Evolutionary conservation across 2,888 invertebrate genomes (phyloP).

Genomic region (Callyntrura guangdongensis): DNA sequence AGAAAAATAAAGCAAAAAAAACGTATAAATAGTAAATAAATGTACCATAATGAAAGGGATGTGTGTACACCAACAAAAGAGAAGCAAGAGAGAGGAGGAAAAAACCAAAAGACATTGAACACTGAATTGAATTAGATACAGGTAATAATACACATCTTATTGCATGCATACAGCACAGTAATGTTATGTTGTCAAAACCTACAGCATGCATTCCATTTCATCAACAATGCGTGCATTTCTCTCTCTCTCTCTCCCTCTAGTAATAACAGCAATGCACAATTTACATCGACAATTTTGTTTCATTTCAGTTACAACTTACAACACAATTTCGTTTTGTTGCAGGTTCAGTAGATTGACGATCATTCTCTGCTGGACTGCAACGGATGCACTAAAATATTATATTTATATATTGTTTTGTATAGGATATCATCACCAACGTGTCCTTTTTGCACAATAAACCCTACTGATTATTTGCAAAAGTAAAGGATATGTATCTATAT

Average conservation of each 20-base stretch:
- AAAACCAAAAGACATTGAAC: slow-evolving; percentile 50
- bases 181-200: background rate
- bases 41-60: slow-evolving; percentile 55
- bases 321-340: background rate
- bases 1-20: background rate
- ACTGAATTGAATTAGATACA: slow-evolving; percentile 30
- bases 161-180: background rate
- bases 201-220: background rate
- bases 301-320: slow-evolving; percentile 43
- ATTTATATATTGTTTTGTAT: too few species aligned
- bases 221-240: background rate
- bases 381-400: too few species aligned
- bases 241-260: too few species aligned
- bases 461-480: too few species aligned
- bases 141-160: background rate
- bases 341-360: background rate
- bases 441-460: too few species aligned
- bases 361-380: background rate
- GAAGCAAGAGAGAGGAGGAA: background rate
- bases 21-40: slow-evolving; percentile 44
- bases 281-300: slow-evolving; percentile 42
- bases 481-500: too few species aligned
- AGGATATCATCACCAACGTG: too few species aligned
- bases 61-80: slow-evolving; percentile 44
- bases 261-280: background rate